Conservation (phyloP, 2,888 invertebrate genomes). For the Andrena dorsata region DNA sequence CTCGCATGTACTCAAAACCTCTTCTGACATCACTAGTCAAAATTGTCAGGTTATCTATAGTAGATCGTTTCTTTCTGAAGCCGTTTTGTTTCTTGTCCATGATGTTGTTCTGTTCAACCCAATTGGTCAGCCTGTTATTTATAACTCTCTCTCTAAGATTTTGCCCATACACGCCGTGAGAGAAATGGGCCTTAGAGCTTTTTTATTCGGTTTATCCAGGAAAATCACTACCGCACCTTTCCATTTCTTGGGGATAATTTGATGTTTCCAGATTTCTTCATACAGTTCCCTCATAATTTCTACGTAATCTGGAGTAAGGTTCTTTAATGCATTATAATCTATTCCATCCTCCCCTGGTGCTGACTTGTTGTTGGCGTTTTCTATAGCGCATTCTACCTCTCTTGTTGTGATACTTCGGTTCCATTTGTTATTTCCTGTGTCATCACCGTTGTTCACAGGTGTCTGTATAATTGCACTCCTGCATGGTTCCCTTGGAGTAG, state of each 20-base stretch:
- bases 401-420: not conserved
- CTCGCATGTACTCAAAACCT: not conserved
- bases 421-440: too few relatives aligned
- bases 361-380: constrained; percentile 31
- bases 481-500: not conserved
- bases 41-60: not conserved
- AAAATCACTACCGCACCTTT: constrained; percentile 30
- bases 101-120: not conserved
- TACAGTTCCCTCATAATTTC: constrained; percentile 25
- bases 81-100: constrained; percentile 5
- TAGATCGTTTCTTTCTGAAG: constrained; percentile 6
- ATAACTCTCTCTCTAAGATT: not conserved
- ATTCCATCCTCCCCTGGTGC: constrained; percentile 44
- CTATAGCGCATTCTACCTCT: constrained; percentile 37
- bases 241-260: constrained; percentile 34
- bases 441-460: too few relatives aligned
- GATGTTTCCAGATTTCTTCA: constrained; percentile 31
- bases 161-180: not conserved
- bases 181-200: not conserved
- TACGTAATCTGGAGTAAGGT: not conserved
- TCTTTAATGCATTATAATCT: constrained; percentile 38
- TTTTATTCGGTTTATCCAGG: constrained; percentile 35
- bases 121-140: not conserved
- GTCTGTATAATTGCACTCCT: too few relatives aligned
- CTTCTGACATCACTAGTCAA: not conserved